Evolutionary conservation across 1,140 invertebrate genomes (phyloP), one percentile per base, ranked within the genome.

Genomic region (Pomacea maculata): DNA sequence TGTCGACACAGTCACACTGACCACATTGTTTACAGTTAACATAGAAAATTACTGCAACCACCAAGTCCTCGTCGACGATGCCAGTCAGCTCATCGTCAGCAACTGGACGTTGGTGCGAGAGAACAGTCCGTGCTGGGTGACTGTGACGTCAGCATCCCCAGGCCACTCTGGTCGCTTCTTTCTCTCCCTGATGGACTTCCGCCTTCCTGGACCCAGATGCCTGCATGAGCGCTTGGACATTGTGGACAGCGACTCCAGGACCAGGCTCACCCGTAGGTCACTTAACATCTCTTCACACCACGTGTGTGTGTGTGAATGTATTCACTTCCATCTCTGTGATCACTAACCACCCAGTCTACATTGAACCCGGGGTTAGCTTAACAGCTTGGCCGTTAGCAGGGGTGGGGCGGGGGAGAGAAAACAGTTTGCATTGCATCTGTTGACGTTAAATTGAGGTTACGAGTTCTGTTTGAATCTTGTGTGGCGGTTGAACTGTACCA

Each of bases 41-140:
- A 19, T 78, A 11, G 77, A 78, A 15, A 65, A 78, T 4, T 2
- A 2, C 8, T 78, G 77, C 52, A 67, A 29, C 15, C 21, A 70
- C 4, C 29, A 70, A 7, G 52, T 78, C 65, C 1, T 25, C 25
- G 11, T 78, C 11, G 7, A 5, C 9, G 77, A 70, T 52, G 77
- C 77, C 65, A 21, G 57, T 1, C 52, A 15, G 17, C 65, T 78
- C 11, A 70, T n/a, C 3, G 77, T 78, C 52, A 21, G 63, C 77
- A 78, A 78, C 77, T 78, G 77, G 77, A 78, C 67, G 8, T 34
- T 17, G 57, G 34, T 78, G 77, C 65, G 65, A 64, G 70, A 70
- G 67, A 64, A 45, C 15, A 54, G 77, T 65, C 29, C 77, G 65
- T 78, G 77, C 65, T 68, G 52, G 9, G 77, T 78, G 25, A 78